These are phyloP conservation scores for Riparia riparia DNA, from an alignment of 2,113 vertebrate genomes.

Conservation along the genomic window DNA sequence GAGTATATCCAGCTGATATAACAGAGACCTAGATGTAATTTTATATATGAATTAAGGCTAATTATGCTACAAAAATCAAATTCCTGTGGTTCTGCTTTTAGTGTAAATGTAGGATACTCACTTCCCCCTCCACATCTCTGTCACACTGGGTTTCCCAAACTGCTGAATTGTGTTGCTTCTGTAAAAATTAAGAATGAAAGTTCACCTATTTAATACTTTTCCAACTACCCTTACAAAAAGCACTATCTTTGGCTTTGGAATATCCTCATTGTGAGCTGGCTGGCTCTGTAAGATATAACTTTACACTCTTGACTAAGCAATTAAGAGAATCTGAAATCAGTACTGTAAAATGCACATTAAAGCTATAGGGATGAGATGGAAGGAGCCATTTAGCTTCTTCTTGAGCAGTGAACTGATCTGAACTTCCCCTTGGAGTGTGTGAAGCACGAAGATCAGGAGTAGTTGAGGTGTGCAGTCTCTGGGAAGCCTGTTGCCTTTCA, in stretches of 20 bases:
- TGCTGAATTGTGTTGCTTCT: background rate
- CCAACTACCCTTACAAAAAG: background rate
- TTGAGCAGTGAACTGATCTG: background rate
- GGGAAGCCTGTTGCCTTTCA: background rate
- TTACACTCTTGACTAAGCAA: background rate
- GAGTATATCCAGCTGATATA: background rate
- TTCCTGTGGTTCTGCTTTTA: conserved; percentile 38
- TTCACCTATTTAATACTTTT: background rate
- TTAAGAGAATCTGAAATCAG: background rate
- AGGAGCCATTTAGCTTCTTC: conserved; percentile 4
- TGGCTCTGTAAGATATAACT: background rate
- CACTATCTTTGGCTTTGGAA: background rate
- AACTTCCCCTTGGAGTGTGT: background rate
- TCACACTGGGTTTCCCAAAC: background rate
- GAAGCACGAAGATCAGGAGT: background rate
- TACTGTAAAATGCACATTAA: background rate
- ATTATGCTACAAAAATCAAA: background rate
- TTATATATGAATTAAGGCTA: background rate
- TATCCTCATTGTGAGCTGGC: background rate
- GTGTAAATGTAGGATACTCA: conserved; percentile 3
- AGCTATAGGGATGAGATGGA: background rate
- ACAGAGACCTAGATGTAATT: background rate
- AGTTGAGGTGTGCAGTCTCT: background rate
- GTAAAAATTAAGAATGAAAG: background rate
- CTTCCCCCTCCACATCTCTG: conserved; percentile 10